These are phyloP conservation scores for Xerus inauris DNA, from an alignment of 2,113 vertebrate genomes.

Conservation along the genomic window DNA sequence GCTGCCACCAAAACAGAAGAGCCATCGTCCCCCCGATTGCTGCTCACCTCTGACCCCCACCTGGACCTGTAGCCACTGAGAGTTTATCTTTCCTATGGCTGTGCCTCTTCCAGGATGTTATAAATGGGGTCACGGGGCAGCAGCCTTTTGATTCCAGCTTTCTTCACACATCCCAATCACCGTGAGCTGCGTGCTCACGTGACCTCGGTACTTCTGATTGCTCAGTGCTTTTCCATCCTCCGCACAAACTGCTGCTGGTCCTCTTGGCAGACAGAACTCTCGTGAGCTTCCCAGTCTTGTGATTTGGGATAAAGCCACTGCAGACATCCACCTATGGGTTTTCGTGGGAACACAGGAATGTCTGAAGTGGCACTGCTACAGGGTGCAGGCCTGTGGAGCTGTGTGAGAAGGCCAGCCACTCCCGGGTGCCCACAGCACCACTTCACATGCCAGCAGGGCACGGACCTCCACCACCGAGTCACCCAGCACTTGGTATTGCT, in stretches of 20 bases:
- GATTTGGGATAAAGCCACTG: rapidly evolving
- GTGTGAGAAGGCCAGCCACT: neutral
- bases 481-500: no score
- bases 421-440: no score
- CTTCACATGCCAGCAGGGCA: no score
- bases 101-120: neutral
- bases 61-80: rapidly evolving
- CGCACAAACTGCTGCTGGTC: rapidly evolving
- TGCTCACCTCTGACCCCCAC: neutral
- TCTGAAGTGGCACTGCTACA: no score
- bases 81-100: rapidly evolving
- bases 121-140: no score
- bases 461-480: no score
- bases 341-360: no score
- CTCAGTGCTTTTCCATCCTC: rapidly evolving
- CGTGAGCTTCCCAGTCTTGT: neutral
- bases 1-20: no score
- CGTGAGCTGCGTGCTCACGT: neutral
- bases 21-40: rapidly evolving
- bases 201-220: neutral
- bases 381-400: no score
- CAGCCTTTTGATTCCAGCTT: neutral
- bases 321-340: neutral
- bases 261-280: rapidly evolving
- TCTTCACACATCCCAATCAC: neutral